Evolutionary conservation across 2,888 invertebrate genomes (phyloP).

Genomic region (Empis livida): DNA sequence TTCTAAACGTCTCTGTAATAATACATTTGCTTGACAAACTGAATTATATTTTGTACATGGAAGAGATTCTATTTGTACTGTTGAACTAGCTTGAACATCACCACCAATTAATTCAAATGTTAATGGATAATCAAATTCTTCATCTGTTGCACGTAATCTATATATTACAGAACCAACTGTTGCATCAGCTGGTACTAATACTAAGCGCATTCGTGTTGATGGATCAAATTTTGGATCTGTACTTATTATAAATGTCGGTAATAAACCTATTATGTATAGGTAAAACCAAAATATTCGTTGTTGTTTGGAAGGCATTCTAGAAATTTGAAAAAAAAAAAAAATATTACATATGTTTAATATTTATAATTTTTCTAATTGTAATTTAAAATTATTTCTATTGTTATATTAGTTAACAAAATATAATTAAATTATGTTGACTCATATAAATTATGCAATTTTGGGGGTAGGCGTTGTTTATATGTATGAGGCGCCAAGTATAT

Average conservation of each 20-base stretch:
- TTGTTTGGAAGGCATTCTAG: background rate
- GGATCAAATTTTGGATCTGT: constrained; percentile 76
- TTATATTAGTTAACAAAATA: too few relatives aligned
- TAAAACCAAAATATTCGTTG: too few relatives aligned
- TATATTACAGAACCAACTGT: constrained; percentile 75
- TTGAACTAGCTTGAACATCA: constrained; percentile 61
- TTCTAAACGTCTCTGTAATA: constrained; percentile 61
- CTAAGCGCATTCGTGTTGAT: constrained; percentile 67
- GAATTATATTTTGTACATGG: constrained; percentile 79
- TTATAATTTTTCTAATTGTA: too few relatives aligned
- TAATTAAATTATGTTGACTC: too few relatives aligned
- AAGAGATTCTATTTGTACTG: constrained; percentile 65
- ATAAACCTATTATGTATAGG: background rate
- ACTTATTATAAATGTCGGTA: constrained; percentile 14
- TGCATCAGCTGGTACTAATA: constrained; percentile 72
- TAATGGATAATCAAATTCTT: constrained; percentile 76
- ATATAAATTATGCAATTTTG: too few relatives aligned
- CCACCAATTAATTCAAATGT: constrained; percentile 66
- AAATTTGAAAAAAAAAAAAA: background rate
- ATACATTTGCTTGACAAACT: constrained; percentile 78
- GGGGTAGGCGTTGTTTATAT: too few relatives aligned
- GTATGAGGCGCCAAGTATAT: too few relatives aligned
- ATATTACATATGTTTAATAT: too few relatives aligned
- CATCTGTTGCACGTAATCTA: constrained; percentile 74
- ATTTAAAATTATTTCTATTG: too few relatives aligned